Conservation (phyloP, 2,797 vertebrate genomes). For the Coregonus sp. region DNA sequence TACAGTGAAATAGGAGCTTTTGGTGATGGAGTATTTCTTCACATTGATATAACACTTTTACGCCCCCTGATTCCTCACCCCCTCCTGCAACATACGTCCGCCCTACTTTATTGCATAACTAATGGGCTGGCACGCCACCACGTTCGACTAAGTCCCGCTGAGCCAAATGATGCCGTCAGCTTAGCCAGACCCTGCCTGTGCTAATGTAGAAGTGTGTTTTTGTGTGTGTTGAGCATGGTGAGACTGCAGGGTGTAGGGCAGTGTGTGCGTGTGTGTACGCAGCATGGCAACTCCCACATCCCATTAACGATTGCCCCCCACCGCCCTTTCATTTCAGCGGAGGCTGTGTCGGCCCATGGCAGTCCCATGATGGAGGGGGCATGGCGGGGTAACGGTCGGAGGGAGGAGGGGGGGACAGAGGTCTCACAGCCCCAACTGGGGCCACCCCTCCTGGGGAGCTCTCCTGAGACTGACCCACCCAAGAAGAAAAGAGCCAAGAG, state of each 20-base stretch:
- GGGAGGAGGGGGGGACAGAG: constrained; percentile 16
- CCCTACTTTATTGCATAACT: constrained; percentile 55
- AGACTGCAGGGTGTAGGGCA: neutral
- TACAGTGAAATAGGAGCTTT: neutral
- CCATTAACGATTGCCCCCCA: neutral
- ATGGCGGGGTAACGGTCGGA: constrained; percentile 13
- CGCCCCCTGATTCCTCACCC: constrained; percentile 23
- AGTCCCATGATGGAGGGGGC: constrained; percentile 24
- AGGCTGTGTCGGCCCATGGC: constrained; percentile 40
- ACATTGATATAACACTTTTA: constrained; percentile 8
- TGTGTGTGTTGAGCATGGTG: neutral
- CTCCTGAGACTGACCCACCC: constrained; percentile 42
- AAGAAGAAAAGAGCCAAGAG: constrained; percentile 53
- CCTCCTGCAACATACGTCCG: constrained; percentile 39
- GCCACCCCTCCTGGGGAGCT: neutral
- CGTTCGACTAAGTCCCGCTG: constrained; percentile 26
- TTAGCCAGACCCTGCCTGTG: constrained; percentile 23
- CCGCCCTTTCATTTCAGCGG: constrained; percentile 60
- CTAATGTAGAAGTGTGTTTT: constrained; percentile 5
- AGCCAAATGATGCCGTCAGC: constrained; percentile 45
- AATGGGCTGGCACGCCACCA: constrained; percentile 43
- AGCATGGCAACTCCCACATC: neutral
- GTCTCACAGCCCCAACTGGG: constrained; percentile 17
- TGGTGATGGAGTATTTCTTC: neutral
- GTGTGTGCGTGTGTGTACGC: constrained; percentile 4